A percentile compares a stretch with the other conserved stretches of the same genome.
phyloP scores from a whole-genome alignment of 2,888 invertebrate genomes.

The Hyposoter didymator region DNA sequence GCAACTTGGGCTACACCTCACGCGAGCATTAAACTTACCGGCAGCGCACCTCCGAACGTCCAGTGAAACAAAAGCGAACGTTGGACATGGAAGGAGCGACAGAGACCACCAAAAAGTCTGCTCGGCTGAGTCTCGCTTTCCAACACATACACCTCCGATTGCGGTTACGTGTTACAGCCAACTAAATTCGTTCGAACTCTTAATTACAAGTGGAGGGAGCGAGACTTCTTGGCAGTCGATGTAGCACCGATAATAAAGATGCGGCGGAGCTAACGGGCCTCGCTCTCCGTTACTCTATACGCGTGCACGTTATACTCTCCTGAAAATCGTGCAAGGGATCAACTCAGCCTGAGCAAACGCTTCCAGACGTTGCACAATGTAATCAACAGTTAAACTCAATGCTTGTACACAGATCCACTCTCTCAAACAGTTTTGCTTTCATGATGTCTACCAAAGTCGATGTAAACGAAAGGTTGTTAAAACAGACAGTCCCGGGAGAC shows the following conservation, averaged over 20 bases:
- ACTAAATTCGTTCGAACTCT: conserved; percentile 67
- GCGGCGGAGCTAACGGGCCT: conserved; percentile 12
- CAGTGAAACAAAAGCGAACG: conserved; percentile 38
- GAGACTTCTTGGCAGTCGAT: conserved; percentile 14
- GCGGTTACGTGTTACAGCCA: conserved; percentile 63
- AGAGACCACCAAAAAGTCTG: conserved; percentile 34
- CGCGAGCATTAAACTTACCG: conserved; percentile 69
- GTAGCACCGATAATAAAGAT: conserved; percentile 63
- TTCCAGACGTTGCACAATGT: background rate
- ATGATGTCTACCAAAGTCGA: too few species aligned
- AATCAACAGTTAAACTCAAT: background rate
- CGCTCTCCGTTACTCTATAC: background rate
- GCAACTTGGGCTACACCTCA: conserved; percentile 53
- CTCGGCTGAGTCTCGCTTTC: conserved; percentile 23
- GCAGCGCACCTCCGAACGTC: conserved; percentile 65
- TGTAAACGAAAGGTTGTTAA: too few species aligned
- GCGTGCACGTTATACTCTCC: background rate
- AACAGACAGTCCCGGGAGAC: too few species aligned
- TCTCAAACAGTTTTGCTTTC: background rate
- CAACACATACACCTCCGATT: conserved; percentile 48
- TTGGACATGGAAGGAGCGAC: conserved; percentile 15
- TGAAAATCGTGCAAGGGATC: background rate
- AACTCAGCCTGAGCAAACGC: background rate
- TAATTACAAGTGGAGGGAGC: conserved; percentile 53
- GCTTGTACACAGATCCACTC: background rate